These are phyloP conservation scores for Oryctolagus cuniculus DNA, from an alignment of 2,113 vertebrate species.

Conservation along the genomic window mOryCun1.1 NC_091440.1:81473501-81474000, in stretches of 20 bases:
- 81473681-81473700: neutral
- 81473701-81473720: neutral
- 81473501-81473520: neutral
- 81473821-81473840: neutral
- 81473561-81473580: neutral
- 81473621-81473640: no score
- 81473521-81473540: neutral
- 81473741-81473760: neutral
- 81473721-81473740: neutral
- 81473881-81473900: neutral
- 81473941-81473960: neutral
- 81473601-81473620: neutral
- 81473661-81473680: neutral
- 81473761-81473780: neutral
- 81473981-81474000: neutral
- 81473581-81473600: neutral
- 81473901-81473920: neutral
- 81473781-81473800: neutral
- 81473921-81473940: neutral
- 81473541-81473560: neutral
- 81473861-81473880: neutral
- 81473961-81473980: neutral
- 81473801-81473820: neutral
- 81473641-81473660: neutral
- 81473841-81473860: neutral